Conservation (phyloP, 2,888 invertebrate species). For the Celastrina argiolus region DNA sequence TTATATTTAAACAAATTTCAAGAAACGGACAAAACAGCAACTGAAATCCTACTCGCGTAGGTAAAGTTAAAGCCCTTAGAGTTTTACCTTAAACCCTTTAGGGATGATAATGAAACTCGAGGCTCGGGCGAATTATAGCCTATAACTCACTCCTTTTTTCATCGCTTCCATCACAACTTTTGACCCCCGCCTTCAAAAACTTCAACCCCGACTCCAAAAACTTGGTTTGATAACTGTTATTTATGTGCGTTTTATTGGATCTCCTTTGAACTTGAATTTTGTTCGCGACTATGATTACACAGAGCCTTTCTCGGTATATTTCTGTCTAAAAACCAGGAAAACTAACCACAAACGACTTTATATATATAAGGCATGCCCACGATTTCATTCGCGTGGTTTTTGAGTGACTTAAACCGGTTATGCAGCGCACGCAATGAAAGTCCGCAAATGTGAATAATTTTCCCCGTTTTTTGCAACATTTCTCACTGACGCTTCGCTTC, state of each 20-base stretch:
- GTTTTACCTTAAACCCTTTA: not conserved
- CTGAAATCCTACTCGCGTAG: not conserved
- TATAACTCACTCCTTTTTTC: slow-evolving; percentile 13
- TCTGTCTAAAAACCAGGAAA: no score
- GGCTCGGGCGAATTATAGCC: not conserved
- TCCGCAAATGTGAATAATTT: no score
- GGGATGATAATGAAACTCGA: not conserved
- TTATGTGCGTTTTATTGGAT: slow-evolving; percentile 4
- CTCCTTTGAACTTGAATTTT: not conserved
- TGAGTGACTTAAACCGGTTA: no score
- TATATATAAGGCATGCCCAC: no score
- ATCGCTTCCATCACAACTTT: slow-evolving; percentile 7
- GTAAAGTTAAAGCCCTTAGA: not conserved
- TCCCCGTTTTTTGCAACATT: no score
- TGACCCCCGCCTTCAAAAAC: not conserved
- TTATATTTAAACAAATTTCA: not conserved
- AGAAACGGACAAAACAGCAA: not conserved
- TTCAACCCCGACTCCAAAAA: not conserved
- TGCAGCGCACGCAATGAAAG: no score
- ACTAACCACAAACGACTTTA: no score
- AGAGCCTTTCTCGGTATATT: no score
- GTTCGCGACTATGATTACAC: not conserved
- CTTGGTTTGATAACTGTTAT: slow-evolving; percentile 17
- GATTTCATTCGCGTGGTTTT: no score
- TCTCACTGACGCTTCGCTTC: no score